These are phyloP conservation scores for Symphodus melops DNA, from an alignment of 2,113 vertebrate genomes.

Conservation along the genomic window DNA sequence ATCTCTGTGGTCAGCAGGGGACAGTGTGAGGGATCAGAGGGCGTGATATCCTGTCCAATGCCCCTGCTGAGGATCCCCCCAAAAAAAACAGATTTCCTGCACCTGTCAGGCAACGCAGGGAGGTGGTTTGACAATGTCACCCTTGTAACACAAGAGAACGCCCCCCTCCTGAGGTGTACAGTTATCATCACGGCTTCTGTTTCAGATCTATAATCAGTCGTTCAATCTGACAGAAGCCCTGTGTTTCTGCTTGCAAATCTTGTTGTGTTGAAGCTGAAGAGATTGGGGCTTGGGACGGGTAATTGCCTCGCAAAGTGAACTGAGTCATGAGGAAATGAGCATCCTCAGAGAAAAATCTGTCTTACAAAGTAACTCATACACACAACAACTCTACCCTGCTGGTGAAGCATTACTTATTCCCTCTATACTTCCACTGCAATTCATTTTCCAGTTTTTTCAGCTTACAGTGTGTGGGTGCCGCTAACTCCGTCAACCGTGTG, in stretches of 20 bases:
- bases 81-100: constrained; percentile 71
- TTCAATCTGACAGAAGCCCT: constrained; percentile 74
- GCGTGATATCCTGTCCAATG: constrained; percentile 77
- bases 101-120: constrained; percentile 76
- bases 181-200: constrained; percentile 80
- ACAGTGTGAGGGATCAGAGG: constrained; percentile 76
- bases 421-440: constrained; percentile 74
- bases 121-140: constrained; percentile 73
- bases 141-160: constrained; percentile 61
- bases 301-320: constrained; percentile 76
- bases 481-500: constrained; percentile 71
- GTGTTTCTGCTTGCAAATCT: constrained; percentile 59
- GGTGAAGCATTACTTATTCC: constrained; percentile 77
- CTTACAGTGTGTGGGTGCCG: constrained; percentile 79
- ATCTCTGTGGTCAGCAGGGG: constrained; percentile 79
- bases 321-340: constrained; percentile 74
- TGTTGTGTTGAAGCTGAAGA: constrained; percentile 66
- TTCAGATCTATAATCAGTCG: constrained; percentile 79
- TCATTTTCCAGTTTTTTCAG: constrained; percentile 77
- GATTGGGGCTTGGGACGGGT: constrained; percentile 70
- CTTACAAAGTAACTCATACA: constrained; percentile 74
- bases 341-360: constrained; percentile 70
- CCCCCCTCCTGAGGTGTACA: constrained; percentile 79
- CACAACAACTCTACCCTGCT: constrained; percentile 71
- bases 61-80: constrained; percentile 72